A percentile compares a stretch with the other conserved stretches of the same genome.
Conservation (phyloP, 2,797 vertebrate genomes). For the Pteronotus mesoamericanus region DNA sequence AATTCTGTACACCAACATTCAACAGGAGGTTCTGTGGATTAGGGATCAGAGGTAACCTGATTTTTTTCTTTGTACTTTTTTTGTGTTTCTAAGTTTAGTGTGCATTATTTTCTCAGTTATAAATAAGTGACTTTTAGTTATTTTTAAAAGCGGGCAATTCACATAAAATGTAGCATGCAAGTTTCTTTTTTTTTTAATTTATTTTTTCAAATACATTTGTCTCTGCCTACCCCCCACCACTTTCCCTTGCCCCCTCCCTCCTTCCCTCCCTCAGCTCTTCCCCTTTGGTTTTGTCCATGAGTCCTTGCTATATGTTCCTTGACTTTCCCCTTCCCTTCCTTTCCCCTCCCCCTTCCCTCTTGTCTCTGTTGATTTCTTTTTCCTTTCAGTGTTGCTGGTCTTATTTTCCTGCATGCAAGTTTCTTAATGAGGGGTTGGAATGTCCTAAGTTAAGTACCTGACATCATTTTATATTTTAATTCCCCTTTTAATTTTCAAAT, state of each 20-base stretch:
- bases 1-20: not conserved
- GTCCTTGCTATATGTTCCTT: no score
- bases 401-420: no score
- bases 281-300: no score
- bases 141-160: not conserved
- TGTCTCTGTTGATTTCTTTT: no score
- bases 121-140: not conserved
- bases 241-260: no score
- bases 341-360: no score
- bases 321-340: no score
- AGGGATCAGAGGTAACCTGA: not conserved
- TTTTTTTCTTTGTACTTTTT: not conserved
- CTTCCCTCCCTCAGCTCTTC: no score
- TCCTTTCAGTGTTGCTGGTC: no score
- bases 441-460: not conserved
- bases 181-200: no score
- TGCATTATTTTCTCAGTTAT: not conserved
- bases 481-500: slow-evolving; percentile 17
- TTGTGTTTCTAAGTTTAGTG: not conserved
- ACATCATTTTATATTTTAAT: not conserved
- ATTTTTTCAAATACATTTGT: no score
- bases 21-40: not conserved
- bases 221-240: no score
- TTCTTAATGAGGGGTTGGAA: slow-evolving; percentile 1
- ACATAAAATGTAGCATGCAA: not conserved